phyloP scores from a whole-genome alignment of 1,140 invertebrate genomes.

The Phenacoccus solenopsis region DNA sequence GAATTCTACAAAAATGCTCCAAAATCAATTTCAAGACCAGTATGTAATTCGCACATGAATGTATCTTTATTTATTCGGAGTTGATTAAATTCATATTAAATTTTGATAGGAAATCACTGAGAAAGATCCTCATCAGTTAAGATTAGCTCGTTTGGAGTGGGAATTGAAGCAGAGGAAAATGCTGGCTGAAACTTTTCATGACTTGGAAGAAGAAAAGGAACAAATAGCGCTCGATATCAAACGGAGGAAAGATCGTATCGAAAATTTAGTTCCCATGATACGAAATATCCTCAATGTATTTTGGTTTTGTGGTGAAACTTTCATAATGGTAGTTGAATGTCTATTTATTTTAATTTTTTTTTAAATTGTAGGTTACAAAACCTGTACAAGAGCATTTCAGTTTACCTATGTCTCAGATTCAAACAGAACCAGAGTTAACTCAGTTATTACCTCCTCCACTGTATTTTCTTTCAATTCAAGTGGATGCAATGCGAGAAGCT shows the following conservation, averaged over 20 bases:
- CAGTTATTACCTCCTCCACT: conserved; percentile 64
- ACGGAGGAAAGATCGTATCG: conserved; percentile 63
- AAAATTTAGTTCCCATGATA: conserved; percentile 68
- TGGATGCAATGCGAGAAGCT: conserved; percentile 64
- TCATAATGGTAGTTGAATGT: not conserved
- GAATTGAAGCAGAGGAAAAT: conserved; percentile 82
- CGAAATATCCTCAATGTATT: conserved; percentile 51
- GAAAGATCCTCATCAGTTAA: conserved; percentile 60
- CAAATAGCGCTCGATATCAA: conserved; percentile 59
- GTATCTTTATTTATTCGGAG: not conserved
- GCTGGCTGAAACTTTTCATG: conserved; percentile 58
- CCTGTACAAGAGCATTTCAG: conserved; percentile 81
- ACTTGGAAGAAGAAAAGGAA: conserved; percentile 63
- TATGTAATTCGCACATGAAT: conserved; percentile 35
- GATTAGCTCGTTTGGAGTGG: conserved; percentile 78
- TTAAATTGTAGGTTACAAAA: conserved; percentile 53
- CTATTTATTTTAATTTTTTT: conserved; percentile 11
- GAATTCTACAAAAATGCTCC: conserved; percentile 78
- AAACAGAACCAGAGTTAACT: conserved; percentile 59
- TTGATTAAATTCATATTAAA: not conserved
- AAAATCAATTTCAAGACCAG: conserved; percentile 49
- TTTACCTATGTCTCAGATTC: conserved; percentile 60
- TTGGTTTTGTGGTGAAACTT: not conserved
- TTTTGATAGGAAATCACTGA: conserved; percentile 48
- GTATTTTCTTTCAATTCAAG: conserved; percentile 78